Base-by-base conservation (phyloP, 2,888 invertebrate genomes). In the Chymomyza procnemis region DNA sequence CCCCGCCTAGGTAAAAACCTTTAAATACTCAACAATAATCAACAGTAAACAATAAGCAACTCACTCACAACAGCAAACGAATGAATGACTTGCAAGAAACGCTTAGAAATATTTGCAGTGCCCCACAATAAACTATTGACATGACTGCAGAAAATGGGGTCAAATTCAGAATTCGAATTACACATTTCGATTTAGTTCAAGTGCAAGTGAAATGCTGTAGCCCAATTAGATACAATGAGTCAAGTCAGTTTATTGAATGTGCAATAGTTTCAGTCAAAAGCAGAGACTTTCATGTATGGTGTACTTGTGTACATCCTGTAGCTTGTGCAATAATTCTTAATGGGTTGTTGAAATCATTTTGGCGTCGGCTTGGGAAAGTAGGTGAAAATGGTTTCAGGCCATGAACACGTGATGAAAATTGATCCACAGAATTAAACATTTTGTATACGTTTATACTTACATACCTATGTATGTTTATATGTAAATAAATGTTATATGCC, bases 141-240 rank as follows among this genome's bases (percentile, higher is more conserved):
- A 19, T 71, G 61, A 21, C 21, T 19, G n/a, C 52, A 19, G 6
- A 57, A 66, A 81, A 83, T 69, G 62, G 81, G 86, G 81, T 81
- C 86, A 81, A 16, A 46, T 58, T 54, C 22, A 4, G 61, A 52
- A 9, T 12, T 26, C 14, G 67, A 41, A 12, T 12, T 41, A 41
- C 34, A 41, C 1, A 41, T 12, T 41, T 41, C 34, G 6, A 78
- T 67, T 66, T 70, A 61, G 86, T 67, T 78, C 86, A 80, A 80
- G 82, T 84, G 75, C 85, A 84, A 75, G 71, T 73, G 68, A 78
- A 76, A 74, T 71, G 74, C 50, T 16, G 9, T 50, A 6, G 18
- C 12, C 34, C 16, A 47, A 47, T n/a, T 47, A n/a, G 14, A 14
- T 8, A 4, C 47, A 47, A 47, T 47, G 47, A 47, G 16, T 47